Evolutionary conservation across 2,797 vertebrate species (phyloP), one percentile per base, ranked within the genome.

Genomic region (Alfaro cultratus): DNA sequence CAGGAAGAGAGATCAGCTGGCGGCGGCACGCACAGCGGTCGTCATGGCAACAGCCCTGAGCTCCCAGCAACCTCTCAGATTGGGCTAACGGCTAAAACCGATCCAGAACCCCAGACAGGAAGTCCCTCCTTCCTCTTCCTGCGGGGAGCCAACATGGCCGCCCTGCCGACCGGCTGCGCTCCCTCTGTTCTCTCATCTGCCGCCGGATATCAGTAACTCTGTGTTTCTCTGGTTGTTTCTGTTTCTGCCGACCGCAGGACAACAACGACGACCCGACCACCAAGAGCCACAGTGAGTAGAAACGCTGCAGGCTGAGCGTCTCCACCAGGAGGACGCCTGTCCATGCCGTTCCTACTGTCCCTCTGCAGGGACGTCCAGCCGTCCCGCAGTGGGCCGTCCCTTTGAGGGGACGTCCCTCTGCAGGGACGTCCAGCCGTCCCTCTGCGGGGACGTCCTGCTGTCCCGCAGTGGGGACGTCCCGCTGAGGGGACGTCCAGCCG

Each of bases 241-340:
- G 51, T 89, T 95, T 96, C 95, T 95, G 94, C 96, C 94, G 87
- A 87, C 96, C 91, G 95, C 97, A 99, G 98, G 98, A 99, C 96
- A 96, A 96, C 97, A 97, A 96, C 95, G 98, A 98, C 86, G 98
- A 98, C 96, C 94, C 97, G 95, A 95, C 97, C 92, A 96, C 97
- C 95, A 99, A 97, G 97, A 96, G 96, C 95, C 97, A 97, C 97
- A 99, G 98, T 99, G 98, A 99, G 98, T 97, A 74, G 29, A 26
- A n/a, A n/a, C 73, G 21, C 60, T 29, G 46, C 71, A 72, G 76
- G 80, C 92, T 21, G 77, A 1, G 81, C 77, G 72, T 92, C 83
- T 94, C 93, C 84, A 86, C 74, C 88, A 83, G 87, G 80, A 53
- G 23, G 51, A 53, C 51, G 23, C 3, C 45, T 49, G 47, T 49